Conservation (phyloP, 2,888 invertebrate genomes). For the Hypomecis punctinalis region DNA sequence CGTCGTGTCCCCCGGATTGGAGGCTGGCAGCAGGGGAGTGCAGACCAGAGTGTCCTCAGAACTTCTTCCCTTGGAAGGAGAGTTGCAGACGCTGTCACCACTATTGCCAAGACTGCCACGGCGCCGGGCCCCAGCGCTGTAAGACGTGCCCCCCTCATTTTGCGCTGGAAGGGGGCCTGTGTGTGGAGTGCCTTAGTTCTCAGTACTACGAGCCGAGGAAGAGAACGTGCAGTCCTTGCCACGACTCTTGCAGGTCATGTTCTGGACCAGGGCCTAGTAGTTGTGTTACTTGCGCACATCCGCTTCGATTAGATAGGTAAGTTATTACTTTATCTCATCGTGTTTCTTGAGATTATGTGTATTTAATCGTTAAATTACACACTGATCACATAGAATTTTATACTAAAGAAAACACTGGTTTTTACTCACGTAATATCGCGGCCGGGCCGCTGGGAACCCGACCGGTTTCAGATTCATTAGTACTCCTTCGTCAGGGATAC, state of each 20-base stretch:
- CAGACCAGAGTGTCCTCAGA: conserved; percentile 92
- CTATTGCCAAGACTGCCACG: conserved; percentile 94
- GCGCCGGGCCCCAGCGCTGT: conserved; percentile 90
- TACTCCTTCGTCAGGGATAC: too few species aligned
- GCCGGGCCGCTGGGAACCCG: too few species aligned
- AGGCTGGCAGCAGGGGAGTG: conserved; percentile 93
- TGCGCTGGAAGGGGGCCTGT: conserved; percentile 88
- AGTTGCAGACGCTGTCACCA: conserved; percentile 96
- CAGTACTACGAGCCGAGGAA: conserved; percentile 90
- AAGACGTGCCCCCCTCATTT: conserved; percentile 90
- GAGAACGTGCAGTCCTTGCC: conserved; percentile 89
- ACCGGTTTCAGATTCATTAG: too few species aligned
- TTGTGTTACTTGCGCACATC: conserved; percentile 88
- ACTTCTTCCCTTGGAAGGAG: conserved; percentile 92
- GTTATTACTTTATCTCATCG: conserved; percentile 15
- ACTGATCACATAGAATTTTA: too few species aligned
- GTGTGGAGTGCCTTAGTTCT: conserved; percentile 90
- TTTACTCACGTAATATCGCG: too few species aligned
- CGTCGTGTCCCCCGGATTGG: conserved; percentile 92
- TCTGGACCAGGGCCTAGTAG: conserved; percentile 89
- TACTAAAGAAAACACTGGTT: too few species aligned
- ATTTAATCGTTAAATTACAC: too few species aligned
- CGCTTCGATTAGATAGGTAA: conserved; percentile 88
- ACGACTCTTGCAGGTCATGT: conserved; percentile 89
- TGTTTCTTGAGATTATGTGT: background rate